Evolutionary conservation across 1,140 invertebrate species (phyloP), one percentile per base, ranked within the genome.

Genomic region (Drosophila mojavensis): DNA sequence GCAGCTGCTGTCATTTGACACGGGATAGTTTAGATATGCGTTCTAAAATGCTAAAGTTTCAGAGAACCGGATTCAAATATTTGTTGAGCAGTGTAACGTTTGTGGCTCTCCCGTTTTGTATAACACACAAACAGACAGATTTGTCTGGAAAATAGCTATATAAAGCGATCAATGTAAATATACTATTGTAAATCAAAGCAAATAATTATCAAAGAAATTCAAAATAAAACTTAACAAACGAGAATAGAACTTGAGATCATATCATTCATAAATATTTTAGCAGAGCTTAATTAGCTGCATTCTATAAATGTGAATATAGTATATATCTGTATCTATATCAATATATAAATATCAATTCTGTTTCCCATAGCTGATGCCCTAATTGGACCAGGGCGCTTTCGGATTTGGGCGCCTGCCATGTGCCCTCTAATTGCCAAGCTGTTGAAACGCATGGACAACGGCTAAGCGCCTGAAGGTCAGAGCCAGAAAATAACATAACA

Each of bases 401-500:
- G 39, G 65, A 10, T 36, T 62, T 43, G 47, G 53, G 61, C 13
- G 64, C 55, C 66, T 43, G 63, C 85, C 77, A 88, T 88, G 84
- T 72, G 58, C 69, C 50, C 55, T 36, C 53, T 67, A 77, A 73
- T 65, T 66, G 62, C 41, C 63, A 77, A 77, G 56, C 80, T 80
- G 78, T 74, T 90, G 64, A 84, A 68, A 78, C 84, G 84, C 55
- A 86, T 89, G 58, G 84, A 88, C 61, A 88, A 89, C 84, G 84
- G 84, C 64, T 88, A 88, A 67, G 56, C 28, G 61, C 48, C 59
- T 7, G n/a, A 47, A 11, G 17, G 43, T 59, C 28, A 15, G 15
- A 62, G 54, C 54, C 66, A 45, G 28, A 20, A 47, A 26, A 47
- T 1, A 0, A 7, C 36, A 39, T 1, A 15, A 45, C 1, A 36